A percentile compares a stretch with the other conserved stretches of the same genome.
Conservation (phyloP, 2,888 invertebrate genomes). For the Hanleya hanleyi region DNA sequence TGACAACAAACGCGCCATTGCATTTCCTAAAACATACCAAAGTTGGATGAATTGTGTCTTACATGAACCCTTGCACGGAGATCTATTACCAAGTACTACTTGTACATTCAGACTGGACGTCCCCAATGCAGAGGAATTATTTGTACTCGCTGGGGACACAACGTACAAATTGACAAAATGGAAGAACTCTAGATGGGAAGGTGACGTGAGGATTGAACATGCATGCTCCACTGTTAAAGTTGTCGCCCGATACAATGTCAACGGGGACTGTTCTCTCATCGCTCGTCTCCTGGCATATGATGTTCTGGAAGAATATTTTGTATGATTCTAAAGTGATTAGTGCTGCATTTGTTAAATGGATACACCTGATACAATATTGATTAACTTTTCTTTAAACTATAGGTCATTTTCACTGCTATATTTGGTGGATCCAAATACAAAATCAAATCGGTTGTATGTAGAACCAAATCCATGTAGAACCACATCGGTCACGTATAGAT, state of each 20-base stretch:
- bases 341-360: too few species aligned
- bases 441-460: too few species aligned
- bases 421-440: too few species aligned
- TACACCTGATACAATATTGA: too few species aligned
- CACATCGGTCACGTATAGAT: too few species aligned
- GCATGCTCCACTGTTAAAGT: conserved; percentile 24
- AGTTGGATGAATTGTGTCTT: conserved; percentile 33
- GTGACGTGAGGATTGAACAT: conserved; percentile 27
- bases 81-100: conserved; percentile 34
- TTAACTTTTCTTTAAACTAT: too few species aligned
- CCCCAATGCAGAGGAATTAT: conserved; percentile 29
- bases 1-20: neutral
- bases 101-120: conserved; percentile 38
- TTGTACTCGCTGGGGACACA: conserved; percentile 32
- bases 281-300: conserved; percentile 35
- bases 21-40: conserved; percentile 32
- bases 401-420: too few species aligned
- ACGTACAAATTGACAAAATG: conserved; percentile 27
- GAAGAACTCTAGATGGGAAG: conserved; percentile 24
- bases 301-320: too few species aligned
- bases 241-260: conserved; percentile 24
- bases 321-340: too few species aligned
- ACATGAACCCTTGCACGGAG: conserved; percentile 36
- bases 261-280: conserved; percentile 19
- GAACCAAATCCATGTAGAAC: too few species aligned